phyloP scores from a whole-genome alignment of 2,888 invertebrate species.

The Agrotis exclamationis region DNA sequence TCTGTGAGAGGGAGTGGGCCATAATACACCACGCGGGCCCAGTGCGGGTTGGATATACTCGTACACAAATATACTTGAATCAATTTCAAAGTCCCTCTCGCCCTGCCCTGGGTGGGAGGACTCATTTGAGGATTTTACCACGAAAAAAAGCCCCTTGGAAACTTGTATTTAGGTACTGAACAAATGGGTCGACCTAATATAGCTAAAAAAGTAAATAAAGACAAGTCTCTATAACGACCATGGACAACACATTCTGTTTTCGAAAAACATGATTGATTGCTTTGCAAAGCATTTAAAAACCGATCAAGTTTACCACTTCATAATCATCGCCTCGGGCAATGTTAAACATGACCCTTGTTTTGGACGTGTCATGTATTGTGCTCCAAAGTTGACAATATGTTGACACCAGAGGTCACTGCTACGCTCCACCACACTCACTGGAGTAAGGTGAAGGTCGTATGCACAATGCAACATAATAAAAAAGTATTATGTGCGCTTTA shows the following conservation, averaged over 20 bases:
- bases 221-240: not conserved
- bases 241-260: not conserved
- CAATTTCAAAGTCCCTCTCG: too few relatives aligned
- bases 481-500: conserved; percentile 19
- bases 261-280: not conserved
- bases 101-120: too few relatives aligned
- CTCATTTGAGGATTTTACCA: too few relatives aligned
- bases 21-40: too few relatives aligned
- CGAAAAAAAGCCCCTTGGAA: too few relatives aligned
- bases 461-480: conserved; percentile 33
- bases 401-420: conserved; percentile 41
- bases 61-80: too few relatives aligned
- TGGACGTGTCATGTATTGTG: conserved; percentile 30
- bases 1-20: too few relatives aligned
- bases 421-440: conserved; percentile 14
- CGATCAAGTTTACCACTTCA: not conserved
- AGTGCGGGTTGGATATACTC: too few relatives aligned
- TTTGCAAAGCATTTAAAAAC: not conserved
- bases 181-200: too few relatives aligned
- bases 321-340: conserved; percentile 2
- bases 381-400: conserved; percentile 30
- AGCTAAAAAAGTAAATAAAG: not conserved
- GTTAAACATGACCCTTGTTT: conserved; percentile 12
- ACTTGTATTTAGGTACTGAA: too few relatives aligned
- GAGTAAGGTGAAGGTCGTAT: conserved; percentile 49